Evolutionary conservation across 2,797 vertebrate genomes (phyloP).

Genomic region (Coregonus suidteri): DNA sequence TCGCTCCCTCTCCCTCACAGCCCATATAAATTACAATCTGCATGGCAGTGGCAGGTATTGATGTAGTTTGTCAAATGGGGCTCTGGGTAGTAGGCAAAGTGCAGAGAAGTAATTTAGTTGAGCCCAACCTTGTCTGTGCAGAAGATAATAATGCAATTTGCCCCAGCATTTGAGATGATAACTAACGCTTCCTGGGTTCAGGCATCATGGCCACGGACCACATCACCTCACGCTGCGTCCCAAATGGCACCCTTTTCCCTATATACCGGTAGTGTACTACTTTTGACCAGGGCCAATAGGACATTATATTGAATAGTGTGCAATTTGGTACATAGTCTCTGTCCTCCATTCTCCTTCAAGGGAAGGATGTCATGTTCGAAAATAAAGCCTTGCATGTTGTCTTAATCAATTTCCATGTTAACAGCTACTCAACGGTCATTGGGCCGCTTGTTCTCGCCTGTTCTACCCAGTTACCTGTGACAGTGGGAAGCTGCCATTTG

Average conservation of each 20-base stretch:
- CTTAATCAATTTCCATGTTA: conserved; percentile 12
- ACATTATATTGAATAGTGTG: background rate
- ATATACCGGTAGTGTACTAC: background rate
- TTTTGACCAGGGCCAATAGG: background rate
- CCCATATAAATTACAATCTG: conserved; percentile 38
- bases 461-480: background rate
- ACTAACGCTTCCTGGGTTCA: conserved; percentile 22
- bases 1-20: background rate
- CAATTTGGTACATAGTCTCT: background rate
- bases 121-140: conserved; percentile 19
- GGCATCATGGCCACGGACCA: background rate
- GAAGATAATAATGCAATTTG: conserved; percentile 50
- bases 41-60: conserved; percentile 41
- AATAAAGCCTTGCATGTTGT: background rate
- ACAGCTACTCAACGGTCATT: background rate
- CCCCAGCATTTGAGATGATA: conserved; percentile 43
- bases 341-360: background rate
- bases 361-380: background rate
- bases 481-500: conserved; percentile 9
- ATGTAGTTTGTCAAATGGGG: conserved; percentile 46
- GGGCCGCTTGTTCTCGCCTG: background rate
- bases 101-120: conserved; percentile 41
- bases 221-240: background rate
- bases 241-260: background rate
- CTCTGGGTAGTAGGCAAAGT: conserved; percentile 26